A percentile compares a stretch with the other conserved stretches of the same genome.
Conservation (phyloP, 2,113 vertebrate genomes). For the Oplegnathus fasciatus region DNA sequence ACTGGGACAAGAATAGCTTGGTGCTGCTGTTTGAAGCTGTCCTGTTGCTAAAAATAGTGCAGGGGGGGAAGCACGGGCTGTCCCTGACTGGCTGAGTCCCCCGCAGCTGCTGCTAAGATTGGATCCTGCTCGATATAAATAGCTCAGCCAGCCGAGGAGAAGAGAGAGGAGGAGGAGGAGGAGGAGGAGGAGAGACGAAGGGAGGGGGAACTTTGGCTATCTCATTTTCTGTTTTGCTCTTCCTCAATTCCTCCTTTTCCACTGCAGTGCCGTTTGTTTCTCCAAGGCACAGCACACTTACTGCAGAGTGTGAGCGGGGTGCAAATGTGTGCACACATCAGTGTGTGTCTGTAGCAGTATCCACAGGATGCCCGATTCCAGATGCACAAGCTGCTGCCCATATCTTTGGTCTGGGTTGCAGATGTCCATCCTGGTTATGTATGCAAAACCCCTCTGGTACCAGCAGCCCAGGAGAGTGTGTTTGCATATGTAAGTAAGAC, state of each 20-base stretch:
- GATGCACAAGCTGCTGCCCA: conserved; percentile 24
- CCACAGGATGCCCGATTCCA: conserved; percentile 7
- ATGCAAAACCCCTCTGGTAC: conserved; percentile 26
- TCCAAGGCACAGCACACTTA: conserved; percentile 25
- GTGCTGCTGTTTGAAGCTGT: conserved; percentile 74
- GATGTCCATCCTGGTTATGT: conserved; percentile 39
- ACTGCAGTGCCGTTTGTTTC: conserved; percentile 62
- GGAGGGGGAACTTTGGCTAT: conserved; percentile 20
- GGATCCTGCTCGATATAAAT: conserved; percentile 83
- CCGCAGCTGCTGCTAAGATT: conserved; percentile 81
- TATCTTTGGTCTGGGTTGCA: conserved; percentile 28
- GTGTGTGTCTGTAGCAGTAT: conserved; percentile 1
- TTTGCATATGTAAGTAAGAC: conserved; percentile 15
- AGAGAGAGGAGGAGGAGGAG: conserved; percentile 11
- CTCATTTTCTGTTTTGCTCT: conserved; percentile 49
- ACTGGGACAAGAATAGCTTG: conserved; percentile 78
- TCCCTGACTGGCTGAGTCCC: conserved; percentile 79
- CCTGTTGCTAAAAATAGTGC: conserved; percentile 82
- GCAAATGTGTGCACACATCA: conserved; percentile 15
- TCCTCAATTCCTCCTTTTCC: conserved; percentile 24
- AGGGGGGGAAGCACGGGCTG: conserved; percentile 75
- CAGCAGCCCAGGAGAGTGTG: conserved; percentile 21
- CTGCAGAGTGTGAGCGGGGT: conserved; percentile 44
- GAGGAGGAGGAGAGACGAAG: conserved; percentile 15
- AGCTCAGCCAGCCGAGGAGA: conserved; percentile 64